Base-by-base conservation (phyloP, 1,140 invertebrate species). In the Zaprionus davidi region DNA sequence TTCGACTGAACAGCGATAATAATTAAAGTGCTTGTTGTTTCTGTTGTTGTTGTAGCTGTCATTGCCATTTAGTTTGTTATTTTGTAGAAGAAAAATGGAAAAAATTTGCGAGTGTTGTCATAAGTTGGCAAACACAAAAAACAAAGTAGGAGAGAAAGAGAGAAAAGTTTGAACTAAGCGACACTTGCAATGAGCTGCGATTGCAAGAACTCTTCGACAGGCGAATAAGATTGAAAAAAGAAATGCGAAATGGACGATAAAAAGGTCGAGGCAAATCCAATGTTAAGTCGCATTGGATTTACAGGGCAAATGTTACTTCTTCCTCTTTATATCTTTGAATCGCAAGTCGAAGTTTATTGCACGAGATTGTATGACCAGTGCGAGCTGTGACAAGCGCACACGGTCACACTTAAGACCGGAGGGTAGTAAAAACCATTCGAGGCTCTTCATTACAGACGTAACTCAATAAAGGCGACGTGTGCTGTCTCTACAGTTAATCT, bases 401-500 rank as follows among this genome's bases (percentile, higher is more conserved):
- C 22, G 46, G 46, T 51, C 46, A 51, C 46, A 56, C 53, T 31
- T 56, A 31, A 17, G 2, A 6, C 36, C 13, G 36, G 31, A 34
- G 31, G 31, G 31, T 11, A 38, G 12, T 46, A 9, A 9, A 56
- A 5, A 55, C 5, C 28, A 6, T 5, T 26, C 24, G 51, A 7
- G 13, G 12, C 20, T 55, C 24, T 55, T 26, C 51, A 56, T 28
- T 56, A 28, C n/a, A 28, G 26, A 26, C 53, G 31, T 28, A 56
- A 56, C 53, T 56, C 15, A 56, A 56, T 56, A 56, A 56, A 17
- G 15, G 26, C 53, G 15, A 53, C 31, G n/a, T 24, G 51, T 24
- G 28, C 2, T 20, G 65, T 73, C 44, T 38, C 24, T 71, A 36
- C 59, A 56, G 12, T 34, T 76, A 71, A 76, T 76, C 55, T 71